Evolutionary conservation across 2,113 vertebrate species (phyloP).

Genomic region (Gadus chalcogrammus): DNA sequence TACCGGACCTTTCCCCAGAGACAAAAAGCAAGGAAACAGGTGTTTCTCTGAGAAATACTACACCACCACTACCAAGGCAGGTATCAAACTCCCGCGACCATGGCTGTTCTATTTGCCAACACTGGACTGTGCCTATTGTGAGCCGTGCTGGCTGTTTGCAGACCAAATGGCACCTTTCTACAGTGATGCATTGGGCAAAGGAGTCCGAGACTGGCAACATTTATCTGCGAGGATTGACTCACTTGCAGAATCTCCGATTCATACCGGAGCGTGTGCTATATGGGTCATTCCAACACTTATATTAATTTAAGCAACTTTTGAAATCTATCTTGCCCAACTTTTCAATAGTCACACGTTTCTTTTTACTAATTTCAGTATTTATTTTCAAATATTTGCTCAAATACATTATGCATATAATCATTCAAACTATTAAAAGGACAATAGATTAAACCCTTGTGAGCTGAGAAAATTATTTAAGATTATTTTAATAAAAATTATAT

Average conservation of each 20-base stretch:
- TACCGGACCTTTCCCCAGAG: neutral
- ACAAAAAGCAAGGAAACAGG: neutral
- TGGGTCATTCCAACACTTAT: no score
- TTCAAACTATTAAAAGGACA: no score
- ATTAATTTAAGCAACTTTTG: no score
- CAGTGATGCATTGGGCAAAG: conserved; percentile 21
- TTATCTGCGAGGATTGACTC: neutral
- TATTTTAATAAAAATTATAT: no score
- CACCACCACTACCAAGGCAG: conserved; percentile 6
- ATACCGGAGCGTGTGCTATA: conserved; percentile 14
- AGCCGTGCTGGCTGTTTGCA: conserved; percentile 25
- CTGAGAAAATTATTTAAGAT: no score
- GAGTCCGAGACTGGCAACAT: conserved; percentile 16
- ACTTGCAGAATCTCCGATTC: conserved; percentile 3
- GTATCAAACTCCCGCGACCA: conserved; percentile 7
- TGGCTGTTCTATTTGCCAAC: conserved; percentile 19
- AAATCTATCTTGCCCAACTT: no score
- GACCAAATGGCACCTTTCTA: conserved; percentile 4
- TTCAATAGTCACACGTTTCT: no score
- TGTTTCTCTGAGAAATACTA: neutral
- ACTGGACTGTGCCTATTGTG: conserved; percentile 20
- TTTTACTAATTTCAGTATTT: no score
- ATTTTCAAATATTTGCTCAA: no score
- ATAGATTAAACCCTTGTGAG: no score
- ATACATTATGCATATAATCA: no score